Conservation (phyloP, 1,140 invertebrate species). For the Drosophila triauraria region DNA sequence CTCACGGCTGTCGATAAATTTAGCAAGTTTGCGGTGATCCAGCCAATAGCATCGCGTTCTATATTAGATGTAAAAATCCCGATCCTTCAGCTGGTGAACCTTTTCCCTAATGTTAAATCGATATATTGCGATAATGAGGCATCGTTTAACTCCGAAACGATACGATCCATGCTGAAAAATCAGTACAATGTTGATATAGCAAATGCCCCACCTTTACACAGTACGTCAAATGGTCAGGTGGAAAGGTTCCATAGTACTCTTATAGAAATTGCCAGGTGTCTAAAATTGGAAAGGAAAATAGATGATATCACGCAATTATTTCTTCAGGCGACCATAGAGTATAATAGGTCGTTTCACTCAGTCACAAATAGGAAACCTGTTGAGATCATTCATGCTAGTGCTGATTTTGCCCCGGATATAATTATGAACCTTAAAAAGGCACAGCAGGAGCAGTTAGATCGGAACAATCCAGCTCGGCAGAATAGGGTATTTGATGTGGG, state of each 20-base stretch:
- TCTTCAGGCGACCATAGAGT: conserved; percentile 16
- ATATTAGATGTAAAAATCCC: conserved; percentile 6
- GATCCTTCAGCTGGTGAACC: not conserved
- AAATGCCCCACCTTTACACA: conserved; percentile 28
- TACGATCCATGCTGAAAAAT: conserved; percentile 11
- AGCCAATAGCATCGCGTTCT: conserved; percentile 13
- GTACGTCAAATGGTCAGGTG: conserved; percentile 1
- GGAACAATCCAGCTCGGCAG: not conserved
- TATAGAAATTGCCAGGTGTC: conserved; percentile 8
- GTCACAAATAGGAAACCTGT: conserved; percentile 9
- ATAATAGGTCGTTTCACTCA: conserved; percentile 17
- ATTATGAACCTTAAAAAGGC: not conserved
- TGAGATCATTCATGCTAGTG: conserved; percentile 8
- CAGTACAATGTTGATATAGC: conserved; percentile 12
- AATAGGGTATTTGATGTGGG: not conserved
- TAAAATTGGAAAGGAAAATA: conserved; percentile 11
- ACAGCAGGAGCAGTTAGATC: not conserved
- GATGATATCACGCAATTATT: conserved; percentile 1
- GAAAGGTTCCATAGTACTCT: conserved; percentile 11
- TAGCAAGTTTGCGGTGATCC: conserved; percentile 17
- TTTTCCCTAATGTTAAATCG: conserved; percentile 2
- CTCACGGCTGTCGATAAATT: conserved; percentile 9
- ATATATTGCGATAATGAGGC: conserved; percentile 13
- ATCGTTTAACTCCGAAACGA: conserved; percentile 5
- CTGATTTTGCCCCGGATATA: not conserved